Base-by-base conservation (phyloP, 2,797 vertebrate species). In the Limnodromus scolopaceus region DNA sequence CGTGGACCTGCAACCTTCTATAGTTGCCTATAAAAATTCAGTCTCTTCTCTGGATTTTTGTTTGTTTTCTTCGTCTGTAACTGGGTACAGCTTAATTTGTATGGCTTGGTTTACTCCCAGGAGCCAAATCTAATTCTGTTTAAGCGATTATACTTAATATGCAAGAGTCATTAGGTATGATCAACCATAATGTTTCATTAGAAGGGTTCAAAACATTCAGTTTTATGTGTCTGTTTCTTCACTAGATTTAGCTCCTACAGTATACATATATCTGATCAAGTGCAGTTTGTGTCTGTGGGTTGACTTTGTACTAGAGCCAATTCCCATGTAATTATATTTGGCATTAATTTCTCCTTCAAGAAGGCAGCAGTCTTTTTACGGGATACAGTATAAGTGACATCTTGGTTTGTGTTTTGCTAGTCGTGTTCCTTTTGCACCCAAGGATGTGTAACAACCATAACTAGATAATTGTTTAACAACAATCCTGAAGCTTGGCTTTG, bases 241-340 rank as follows among this genome's bases (percentile, higher is more conserved):
- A 23, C 51, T 91, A 91, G 87, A 58, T 93, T 95, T 92, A 90
- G 58, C 69, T 94, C 51, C 68, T 79, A 39, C 25, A 24, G 46
- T 71, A 45, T 79, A 53, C 61, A 13, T 92, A 80, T 96, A 43
- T 94, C 83, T 94, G 95, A 95, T 89, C 64, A 83, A 95, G 94
- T 87, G 92, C 60, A 96, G 65, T 91, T 91, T 95, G 53, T 75
- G 71, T 80, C 84, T 93, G 94, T 94, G 88, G 94, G 92, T 46
- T 95, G 94, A 58, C 92, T 91, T 94, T 96, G 94, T 85, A 77
- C 30, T n/a, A 63, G 53, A 75, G 95, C 88, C 94, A 96, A 74
- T 55, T 91, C 57, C 61, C 30, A 36, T 91, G 83, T 92, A 92
- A 93, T 93, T 92, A 49, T 77, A 4, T 68, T 93, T 94, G 79